phyloP scores from a whole-genome alignment of 2,113 vertebrate genomes.

The Ameiurus melas region DNA sequence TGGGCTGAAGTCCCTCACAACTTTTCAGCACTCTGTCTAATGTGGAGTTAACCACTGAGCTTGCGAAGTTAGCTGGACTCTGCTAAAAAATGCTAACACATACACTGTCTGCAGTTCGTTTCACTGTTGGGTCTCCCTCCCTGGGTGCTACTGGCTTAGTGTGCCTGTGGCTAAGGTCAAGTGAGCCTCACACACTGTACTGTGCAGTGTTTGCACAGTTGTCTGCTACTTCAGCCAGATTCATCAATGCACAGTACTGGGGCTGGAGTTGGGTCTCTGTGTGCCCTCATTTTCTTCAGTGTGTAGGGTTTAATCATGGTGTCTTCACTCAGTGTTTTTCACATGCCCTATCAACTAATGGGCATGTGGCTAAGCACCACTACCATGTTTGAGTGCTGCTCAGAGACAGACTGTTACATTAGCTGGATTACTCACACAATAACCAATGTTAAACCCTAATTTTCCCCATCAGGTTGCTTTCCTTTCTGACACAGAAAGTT shows the following conservation, averaged over 20 bases:
- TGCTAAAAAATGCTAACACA: background rate
- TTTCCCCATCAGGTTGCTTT: background rate
- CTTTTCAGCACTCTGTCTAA: background rate
- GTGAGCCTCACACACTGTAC: background rate
- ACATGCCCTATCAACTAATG: background rate
- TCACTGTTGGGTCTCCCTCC: background rate
- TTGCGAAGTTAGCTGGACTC: background rate
- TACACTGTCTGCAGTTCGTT: background rate
- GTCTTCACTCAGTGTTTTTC: background rate
- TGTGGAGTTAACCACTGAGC: background rate
- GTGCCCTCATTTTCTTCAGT: background rate
- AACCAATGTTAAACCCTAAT: background rate
- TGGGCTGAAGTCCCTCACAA: background rate
- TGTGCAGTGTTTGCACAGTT: background rate
- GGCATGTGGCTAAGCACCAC: background rate
- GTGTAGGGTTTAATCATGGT: background rate
- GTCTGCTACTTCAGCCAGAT: background rate
- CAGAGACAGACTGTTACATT: background rate
- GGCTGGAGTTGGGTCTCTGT: background rate
- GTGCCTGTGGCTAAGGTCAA: background rate
- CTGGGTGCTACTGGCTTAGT: background rate
- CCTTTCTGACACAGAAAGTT: background rate
- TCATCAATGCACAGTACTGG: background rate
- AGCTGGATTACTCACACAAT: background rate
- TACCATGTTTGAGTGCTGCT: background rate